phyloP scores from a whole-genome alignment of 2,888 invertebrate genomes.

The Poecilobothrus nobilitatus region DNA sequence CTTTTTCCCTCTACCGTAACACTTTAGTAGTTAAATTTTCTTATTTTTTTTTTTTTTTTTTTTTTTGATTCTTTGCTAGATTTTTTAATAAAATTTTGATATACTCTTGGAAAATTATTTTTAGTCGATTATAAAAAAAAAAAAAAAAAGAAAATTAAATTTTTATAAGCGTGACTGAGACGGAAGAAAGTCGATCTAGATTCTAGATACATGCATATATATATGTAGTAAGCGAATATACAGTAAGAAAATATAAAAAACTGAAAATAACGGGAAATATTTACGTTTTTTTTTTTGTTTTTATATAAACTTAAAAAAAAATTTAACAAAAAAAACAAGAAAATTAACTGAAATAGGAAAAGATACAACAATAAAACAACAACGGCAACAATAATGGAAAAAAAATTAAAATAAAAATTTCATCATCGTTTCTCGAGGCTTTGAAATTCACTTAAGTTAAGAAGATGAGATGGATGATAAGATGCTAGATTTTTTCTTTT shows the following conservation, averaged over 20 bases:
- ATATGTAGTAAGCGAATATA: no score
- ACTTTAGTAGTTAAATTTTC: no score
- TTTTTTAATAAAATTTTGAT: no score
- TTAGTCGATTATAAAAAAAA: not conserved
- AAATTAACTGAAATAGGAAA: no score
- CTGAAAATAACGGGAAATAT: not conserved
- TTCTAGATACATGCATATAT: no score
- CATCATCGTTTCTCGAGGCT: not conserved
- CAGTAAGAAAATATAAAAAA: not conserved
- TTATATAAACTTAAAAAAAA: not conserved
- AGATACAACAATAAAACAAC: not conserved
- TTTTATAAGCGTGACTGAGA: not conserved
- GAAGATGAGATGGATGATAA: not conserved
- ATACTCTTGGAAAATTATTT: not conserved
- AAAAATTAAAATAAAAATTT: not conserved
- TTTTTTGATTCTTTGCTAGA: no score
- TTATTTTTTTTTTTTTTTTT: no score
- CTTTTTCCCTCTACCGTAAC: no score
- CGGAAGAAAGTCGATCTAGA: no score
- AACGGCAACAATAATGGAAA: not conserved
- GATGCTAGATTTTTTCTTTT: not conserved
- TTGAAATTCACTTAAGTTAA: constrained; percentile 2
- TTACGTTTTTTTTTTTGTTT: not conserved
- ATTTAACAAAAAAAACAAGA: no score
- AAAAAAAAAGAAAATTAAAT: not conserved